A percentile compares a stretch with the other conserved stretches of the same genome.
phyloP scores from a whole-genome alignment of 2,113 vertebrate species.

The Lynx canadensis region DNA sequence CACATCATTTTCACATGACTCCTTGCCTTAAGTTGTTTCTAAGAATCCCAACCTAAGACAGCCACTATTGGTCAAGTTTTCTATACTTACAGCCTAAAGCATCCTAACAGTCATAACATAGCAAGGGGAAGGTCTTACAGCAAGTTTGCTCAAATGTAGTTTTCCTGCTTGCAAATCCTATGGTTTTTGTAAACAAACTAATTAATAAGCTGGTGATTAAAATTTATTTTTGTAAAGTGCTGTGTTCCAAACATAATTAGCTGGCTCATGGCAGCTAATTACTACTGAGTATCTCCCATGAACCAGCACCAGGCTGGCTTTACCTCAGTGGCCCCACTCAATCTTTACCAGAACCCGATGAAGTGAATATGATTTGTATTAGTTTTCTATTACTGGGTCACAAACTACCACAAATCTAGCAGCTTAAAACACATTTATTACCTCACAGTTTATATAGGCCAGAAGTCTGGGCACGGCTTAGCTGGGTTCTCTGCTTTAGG shows the following conservation, averaged over 20 bases:
- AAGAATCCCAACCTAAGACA: background rate
- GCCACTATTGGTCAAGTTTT: background rate
- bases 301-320: background rate
- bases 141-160: background rate
- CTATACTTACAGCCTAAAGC: background rate
- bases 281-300: background rate
- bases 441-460: background rate
- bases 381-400: background rate
- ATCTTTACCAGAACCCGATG: background rate
- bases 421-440: background rate
- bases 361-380: background rate
- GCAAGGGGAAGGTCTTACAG: background rate
- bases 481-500: background rate
- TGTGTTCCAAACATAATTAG: slow-evolving; percentile 12
- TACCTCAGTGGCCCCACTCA: background rate
- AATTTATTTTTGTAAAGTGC: background rate
- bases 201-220: background rate
- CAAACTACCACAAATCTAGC: background rate
- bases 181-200: background rate
- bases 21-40: background rate
- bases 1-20: background rate
- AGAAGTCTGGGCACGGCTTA: background rate
- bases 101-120: background rate
- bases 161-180: background rate
- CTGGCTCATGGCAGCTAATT: background rate